Conservation (phyloP, 2,113 vertebrate genomes). For the Ramphastos sulfuratus region DNA sequence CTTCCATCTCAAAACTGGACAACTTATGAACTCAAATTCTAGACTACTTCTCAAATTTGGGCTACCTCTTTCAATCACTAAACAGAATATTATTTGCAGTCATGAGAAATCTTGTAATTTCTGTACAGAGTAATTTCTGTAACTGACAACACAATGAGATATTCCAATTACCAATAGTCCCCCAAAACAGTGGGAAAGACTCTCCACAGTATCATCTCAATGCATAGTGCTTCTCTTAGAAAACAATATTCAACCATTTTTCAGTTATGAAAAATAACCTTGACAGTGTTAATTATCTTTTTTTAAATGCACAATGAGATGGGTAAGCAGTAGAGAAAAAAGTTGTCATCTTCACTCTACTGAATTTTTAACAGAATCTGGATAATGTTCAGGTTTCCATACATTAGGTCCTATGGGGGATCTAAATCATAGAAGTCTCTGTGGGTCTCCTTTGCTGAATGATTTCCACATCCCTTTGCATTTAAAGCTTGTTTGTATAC, state of each 20-base stretch:
- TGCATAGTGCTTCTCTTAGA: neutral
- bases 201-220: neutral
- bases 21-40: no score
- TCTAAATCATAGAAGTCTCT: neutral
- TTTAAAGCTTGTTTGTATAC: neutral
- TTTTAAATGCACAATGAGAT: neutral
- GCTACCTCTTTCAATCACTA: neutral
- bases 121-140: neutral
- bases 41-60: neutral
- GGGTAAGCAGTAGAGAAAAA: neutral
- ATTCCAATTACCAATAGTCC: neutral
- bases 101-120: no score
- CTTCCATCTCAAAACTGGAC: neutral
- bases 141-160: neutral
- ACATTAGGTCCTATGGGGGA: neutral
- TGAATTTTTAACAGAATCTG: neutral
- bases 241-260: neutral
- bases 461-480: slow-evolving; percentile 9
- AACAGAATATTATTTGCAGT: neutral
- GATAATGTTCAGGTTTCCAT: slow-evolving; percentile 7
- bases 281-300: neutral
- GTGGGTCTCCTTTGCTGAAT: neutral
- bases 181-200: neutral
- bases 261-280: neutral
- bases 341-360: neutral